Base-by-base conservation (phyloP, 2,113 vertebrate genomes). In the Poicephalus gulielmi region DNA sequence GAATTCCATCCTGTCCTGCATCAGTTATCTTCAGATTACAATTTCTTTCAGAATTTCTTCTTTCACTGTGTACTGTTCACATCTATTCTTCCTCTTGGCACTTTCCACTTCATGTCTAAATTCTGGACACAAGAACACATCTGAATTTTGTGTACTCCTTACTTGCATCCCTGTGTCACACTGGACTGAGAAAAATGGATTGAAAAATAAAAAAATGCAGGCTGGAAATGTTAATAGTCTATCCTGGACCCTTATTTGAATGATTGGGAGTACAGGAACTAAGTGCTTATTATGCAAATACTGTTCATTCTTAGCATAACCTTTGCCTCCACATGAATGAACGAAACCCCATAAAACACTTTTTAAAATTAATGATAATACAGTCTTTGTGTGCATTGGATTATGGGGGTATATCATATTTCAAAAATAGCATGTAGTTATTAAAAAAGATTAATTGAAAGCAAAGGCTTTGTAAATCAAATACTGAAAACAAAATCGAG, bases 211-310 rank as follows among this genome's bases (percentile, higher is more conserved):
- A 49, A 49, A 67, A 59, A 37, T 25, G 9, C 17, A 70, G 73
- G 17, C 55, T 84, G 59, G 24, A 86, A 49, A 53, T 28, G 22
- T 10, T 10, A 57, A 50, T 79, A 41, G 2, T 53, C 14, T 74
- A 17, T 86, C 50, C 47, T 77, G 85, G 35, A 44, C 35, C 44
- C 9, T 79, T 76, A 80, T 76, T 79, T 80, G 49, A 93, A 80
- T 57, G 71, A 66, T 53, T 92, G 31, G 37, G 59, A 88, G 39
- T 55, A 49, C 14, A 69, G 41, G 44, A 92, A 90, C 11, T 24
- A 80, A 88, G 44, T 73, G 33, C 35, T 83, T 93, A 64, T 82
- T 85, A 95, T 94, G 88, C 90, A 96, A 90, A 96, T 92, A 20
- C n/a, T 80, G 46, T 64, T 96, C 75, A 41, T 73, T 93, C 83